Evolutionary conservation across 2,113 vertebrate genomes (phyloP).

Genomic region (Madoqua kirkii): DNA sequence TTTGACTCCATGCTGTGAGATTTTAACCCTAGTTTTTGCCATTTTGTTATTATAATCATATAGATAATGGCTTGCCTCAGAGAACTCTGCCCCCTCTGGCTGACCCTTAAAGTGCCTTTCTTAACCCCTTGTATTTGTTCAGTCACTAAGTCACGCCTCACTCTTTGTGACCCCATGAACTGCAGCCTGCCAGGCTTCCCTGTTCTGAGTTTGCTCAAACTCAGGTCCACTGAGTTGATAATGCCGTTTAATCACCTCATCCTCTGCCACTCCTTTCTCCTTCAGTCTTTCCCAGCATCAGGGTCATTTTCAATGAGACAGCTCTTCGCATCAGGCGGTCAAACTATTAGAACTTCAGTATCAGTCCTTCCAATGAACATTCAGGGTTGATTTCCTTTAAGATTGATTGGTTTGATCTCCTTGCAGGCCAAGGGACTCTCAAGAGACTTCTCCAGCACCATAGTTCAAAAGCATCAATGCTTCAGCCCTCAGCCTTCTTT

Average conservation of each 20-base stretch:
- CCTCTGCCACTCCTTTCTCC: background rate
- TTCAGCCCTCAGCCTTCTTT: background rate
- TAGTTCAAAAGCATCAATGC: background rate
- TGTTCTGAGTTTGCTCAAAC: background rate
- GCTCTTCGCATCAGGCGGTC: background rate
- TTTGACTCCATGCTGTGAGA: background rate
- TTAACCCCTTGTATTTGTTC: background rate
- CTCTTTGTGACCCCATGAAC: background rate
- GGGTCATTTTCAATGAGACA: background rate
- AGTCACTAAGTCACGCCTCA: background rate
- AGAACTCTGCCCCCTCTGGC: background rate
- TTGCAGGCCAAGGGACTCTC: background rate
- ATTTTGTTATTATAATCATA: background rate
- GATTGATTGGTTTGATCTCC: background rate
- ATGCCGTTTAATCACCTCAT: background rate
- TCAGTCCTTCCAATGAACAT: background rate
- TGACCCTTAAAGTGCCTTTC: background rate
- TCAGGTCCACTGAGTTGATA: background rate
- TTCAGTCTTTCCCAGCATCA: background rate
- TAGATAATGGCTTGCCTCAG: background rate
- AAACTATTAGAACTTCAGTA: background rate
- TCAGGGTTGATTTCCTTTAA: background rate
- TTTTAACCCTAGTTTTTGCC: background rate
- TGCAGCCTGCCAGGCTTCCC: background rate
- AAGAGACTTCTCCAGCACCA: background rate